phyloP scores from a whole-genome alignment of 2,888 invertebrate genomes.

The Brachylomia viminalis region DNA sequence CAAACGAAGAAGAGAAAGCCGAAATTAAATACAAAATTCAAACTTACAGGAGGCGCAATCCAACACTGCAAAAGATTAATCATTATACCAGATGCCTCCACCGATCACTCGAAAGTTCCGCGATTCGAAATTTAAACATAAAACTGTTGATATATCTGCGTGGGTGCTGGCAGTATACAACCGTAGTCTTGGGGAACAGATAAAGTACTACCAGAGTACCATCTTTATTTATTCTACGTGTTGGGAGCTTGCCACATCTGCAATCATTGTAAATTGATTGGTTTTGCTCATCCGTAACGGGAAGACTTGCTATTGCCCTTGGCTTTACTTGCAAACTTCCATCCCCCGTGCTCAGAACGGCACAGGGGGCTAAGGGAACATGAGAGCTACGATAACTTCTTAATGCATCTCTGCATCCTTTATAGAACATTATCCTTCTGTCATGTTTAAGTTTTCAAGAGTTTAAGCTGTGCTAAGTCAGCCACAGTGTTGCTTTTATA shows the following conservation, averaged over 20 bases:
- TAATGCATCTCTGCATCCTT: neutral
- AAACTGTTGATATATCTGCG: slow-evolving; percentile 30
- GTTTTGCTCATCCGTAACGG: slow-evolving; percentile 15
- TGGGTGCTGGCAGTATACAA: slow-evolving; percentile 46
- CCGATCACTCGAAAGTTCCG: slow-evolving; percentile 45
- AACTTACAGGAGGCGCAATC: slow-evolving; percentile 50
- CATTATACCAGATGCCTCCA: slow-evolving; percentile 42
- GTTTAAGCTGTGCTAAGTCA: neutral
- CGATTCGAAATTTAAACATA: slow-evolving; percentile 40
- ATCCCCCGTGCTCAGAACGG: neutral
- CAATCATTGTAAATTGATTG: slow-evolving; percentile 21
- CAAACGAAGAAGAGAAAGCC: neutral
- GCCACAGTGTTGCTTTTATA: neutral
- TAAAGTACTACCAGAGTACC: slow-evolving; percentile 39
- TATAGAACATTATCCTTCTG: neutral
- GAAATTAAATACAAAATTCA: slow-evolving; percentile 22
- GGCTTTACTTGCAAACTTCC: slow-evolving; percentile 1
- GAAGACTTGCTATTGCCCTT: neutral
- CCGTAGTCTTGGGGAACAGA: slow-evolving; percentile 41
- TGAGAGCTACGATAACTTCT: neutral
- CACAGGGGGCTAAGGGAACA: neutral
- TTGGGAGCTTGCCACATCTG: slow-evolving; percentile 50
- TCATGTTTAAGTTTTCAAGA: neutral
- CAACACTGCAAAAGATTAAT: slow-evolving; percentile 56
- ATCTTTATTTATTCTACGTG: slow-evolving; percentile 48